phyloP scores from a whole-genome alignment of 1,140 invertebrate genomes.

The Prorops nasuta region DNA sequence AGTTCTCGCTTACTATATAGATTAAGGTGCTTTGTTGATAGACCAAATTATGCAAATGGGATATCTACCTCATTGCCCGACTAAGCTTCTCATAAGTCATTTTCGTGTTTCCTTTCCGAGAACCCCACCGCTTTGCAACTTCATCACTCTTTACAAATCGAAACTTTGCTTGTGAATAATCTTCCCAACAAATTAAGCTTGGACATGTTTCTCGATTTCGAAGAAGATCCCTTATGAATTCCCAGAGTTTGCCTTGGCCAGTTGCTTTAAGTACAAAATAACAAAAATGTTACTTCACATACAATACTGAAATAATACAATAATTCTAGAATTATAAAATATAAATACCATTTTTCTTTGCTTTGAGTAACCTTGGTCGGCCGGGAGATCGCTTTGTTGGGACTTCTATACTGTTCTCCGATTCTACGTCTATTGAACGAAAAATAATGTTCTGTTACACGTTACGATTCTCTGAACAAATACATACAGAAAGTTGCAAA shows the following conservation, averaged over 20 bases:
- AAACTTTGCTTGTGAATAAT: slow-evolving; percentile 81
- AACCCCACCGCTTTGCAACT: slow-evolving; percentile 86
- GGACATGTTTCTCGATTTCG: slow-evolving; percentile 76
- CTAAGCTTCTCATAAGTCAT: slow-evolving; percentile 95
- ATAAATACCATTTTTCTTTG: slow-evolving; percentile 46
- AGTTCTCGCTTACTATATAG: not conserved
- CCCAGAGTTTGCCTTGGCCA: slow-evolving; percentile 71
- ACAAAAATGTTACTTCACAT: slow-evolving; percentile 1
- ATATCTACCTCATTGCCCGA: slow-evolving; percentile 80
- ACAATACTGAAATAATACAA: too few relatives aligned
- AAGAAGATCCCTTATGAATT: slow-evolving; percentile 80
- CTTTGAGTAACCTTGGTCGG: slow-evolving; percentile 44
- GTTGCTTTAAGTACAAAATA: slow-evolving; percentile 48
- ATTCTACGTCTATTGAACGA: slow-evolving; percentile 46
- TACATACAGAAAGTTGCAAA: slow-evolving; percentile 7
- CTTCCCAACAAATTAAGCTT: slow-evolving; percentile 83
- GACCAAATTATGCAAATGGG: slow-evolving; percentile 9
- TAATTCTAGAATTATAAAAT: not conserved
- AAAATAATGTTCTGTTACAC: slow-evolving; percentile 15
- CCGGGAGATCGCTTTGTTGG: slow-evolving; percentile 51
- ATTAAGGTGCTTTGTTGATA: not conserved
- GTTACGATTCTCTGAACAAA: slow-evolving; percentile 3
- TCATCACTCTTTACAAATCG: slow-evolving; percentile 88
- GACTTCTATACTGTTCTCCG: slow-evolving; percentile 48
- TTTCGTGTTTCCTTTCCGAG: slow-evolving; percentile 80